Base-by-base conservation (phyloP, 2,797 vertebrate genomes). In the Pangasius macronema region DNA sequence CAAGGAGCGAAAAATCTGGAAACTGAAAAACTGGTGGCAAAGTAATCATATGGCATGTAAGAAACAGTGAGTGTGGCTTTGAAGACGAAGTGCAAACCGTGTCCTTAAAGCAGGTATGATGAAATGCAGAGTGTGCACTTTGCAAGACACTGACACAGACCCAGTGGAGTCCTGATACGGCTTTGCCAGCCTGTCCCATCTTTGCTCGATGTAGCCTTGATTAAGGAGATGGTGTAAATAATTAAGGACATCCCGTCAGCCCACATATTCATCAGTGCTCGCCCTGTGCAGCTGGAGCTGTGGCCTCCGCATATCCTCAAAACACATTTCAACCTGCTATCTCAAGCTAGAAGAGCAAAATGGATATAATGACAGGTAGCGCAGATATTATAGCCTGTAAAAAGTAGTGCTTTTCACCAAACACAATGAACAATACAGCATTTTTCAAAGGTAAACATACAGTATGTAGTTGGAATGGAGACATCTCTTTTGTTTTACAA, bases 161-260 rank as follows among this genome's bases (percentile, higher is more conserved):
- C 27, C 85, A 57, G 49, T 57, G 77, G 61, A 33, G 84, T 83
- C 86, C 33, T 27, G 70, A 79, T 76, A 16, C 68, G 42, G 83
- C 89, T 87, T 75, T 53, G 61, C 82, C 72, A 86, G 81, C 87
- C 89, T 86, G 87, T 88, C 86, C 84, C 63, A 81, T 82, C 85
- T 87, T 87, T 87, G 36, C 85, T 87, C 16, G 53, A 72, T 88
- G 87, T 81, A 72, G 84, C 57, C 59, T 81, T 88, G 90, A 89
- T 91, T 89, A 91, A 89, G 90, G 85, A 65, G 51, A n/a, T n/a
- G 73, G 80, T 70, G 87, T 89, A 90, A 90, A 90, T 90, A 89
- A 83, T 80, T 42, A 63, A 86, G 76, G 88, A 90, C 72, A 24
- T 77, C 59, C 82, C 49, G 68, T 89, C 89, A 87, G 86, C 81